Base-by-base conservation (phyloP, 2,888 invertebrate genomes). In the Neoitamus cyanurus region DNA sequence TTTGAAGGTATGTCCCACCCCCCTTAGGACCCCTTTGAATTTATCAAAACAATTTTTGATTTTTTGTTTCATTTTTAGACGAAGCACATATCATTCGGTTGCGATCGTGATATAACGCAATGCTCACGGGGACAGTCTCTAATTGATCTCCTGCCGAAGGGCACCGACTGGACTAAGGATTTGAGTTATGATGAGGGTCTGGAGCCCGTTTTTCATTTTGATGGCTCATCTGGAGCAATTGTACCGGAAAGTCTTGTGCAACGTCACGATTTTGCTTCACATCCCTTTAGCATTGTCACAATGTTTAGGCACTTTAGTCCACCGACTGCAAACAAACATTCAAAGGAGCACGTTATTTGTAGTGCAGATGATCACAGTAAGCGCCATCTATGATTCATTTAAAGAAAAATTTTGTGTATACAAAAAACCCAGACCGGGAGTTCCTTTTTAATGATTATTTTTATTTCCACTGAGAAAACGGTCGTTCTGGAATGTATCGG, bases 351-450 rank as follows among this genome's bases (percentile, higher is more conserved):
- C 89, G 95, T 99, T 88, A 92, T 99, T 72, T 99, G 99, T 91
- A 96, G 97, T 88, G 98, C 99, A 31, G 99, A 99, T 91, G 98
- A 99, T 90, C 98, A 98, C 90, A 98, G 98, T 98, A 89, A 94
- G 96, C n/a, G n/a, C n/a, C n/a, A n/a, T n/a, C n/a, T n/a, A n/a
- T n/a, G n/a, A 31, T 34, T 70, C 46, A 28, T 58, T 78, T 34
- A n/a, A n/a, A n/a, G n/a, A n/a, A n/a, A n/a, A n/a, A n/a, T n/a
- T n/a, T n/a, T n/a, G n/a, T n/a, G n/a, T n/a, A n/a, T n/a, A n/a
- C n/a, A n/a, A n/a, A n/a, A n/a, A n/a, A n/a, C n/a, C n/a, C n/a
- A n/a, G n/a, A n/a, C n/a, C n/a, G n/a, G n/a, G n/a, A n/a, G n/a
- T n/a, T n/a, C n/a, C n/a, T n/a, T 75, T 37, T 25, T 34, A 15